Conservation (phyloP, 1,140 invertebrate species). For the Zaprionus ghesquierei region DNA sequence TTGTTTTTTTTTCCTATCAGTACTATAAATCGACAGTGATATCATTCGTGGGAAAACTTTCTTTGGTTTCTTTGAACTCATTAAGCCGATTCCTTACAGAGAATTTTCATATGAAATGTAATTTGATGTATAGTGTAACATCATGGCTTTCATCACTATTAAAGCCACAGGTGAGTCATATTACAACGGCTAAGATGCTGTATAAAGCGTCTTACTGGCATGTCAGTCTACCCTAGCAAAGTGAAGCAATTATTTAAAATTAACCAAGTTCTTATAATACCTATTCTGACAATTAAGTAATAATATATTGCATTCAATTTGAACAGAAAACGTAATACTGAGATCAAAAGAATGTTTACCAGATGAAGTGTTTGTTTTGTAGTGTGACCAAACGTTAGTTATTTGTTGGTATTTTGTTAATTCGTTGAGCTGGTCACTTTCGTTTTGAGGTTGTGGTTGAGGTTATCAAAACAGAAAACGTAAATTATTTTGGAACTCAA, state of each 20-base stretch:
- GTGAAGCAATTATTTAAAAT: not conserved
- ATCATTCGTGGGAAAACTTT: too few species aligned
- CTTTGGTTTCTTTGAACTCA: too few species aligned
- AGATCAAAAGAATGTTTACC: not conserved
- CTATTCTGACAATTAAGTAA: too few species aligned
- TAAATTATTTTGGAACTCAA: constrained; percentile 7
- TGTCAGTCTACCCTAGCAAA: not conserved
- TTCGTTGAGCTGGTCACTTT: constrained; percentile 1
- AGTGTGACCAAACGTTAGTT: not conserved
- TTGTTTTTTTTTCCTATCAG: constrained; percentile 10
- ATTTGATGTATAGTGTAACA: not conserved
- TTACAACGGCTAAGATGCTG: not conserved
- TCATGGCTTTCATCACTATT: not conserved
- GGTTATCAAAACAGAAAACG: constrained; percentile 34
- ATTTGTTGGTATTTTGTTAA: not conserved
- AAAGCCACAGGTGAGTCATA: not conserved
- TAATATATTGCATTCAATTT: not conserved
- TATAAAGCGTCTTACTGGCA: not conserved
- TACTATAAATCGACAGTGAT: too few species aligned
- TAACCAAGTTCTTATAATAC: not conserved
- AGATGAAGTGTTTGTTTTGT: not conserved
- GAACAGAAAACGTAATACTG: not conserved
- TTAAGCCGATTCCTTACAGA: too few species aligned
- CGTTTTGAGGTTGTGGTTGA: not conserved
- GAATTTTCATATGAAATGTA: too few species aligned